These are phyloP conservation scores for Pseudolycoriella hygida DNA, from an alignment of 2,888 invertebrate genomes.

Conservation along the genomic window DNA sequence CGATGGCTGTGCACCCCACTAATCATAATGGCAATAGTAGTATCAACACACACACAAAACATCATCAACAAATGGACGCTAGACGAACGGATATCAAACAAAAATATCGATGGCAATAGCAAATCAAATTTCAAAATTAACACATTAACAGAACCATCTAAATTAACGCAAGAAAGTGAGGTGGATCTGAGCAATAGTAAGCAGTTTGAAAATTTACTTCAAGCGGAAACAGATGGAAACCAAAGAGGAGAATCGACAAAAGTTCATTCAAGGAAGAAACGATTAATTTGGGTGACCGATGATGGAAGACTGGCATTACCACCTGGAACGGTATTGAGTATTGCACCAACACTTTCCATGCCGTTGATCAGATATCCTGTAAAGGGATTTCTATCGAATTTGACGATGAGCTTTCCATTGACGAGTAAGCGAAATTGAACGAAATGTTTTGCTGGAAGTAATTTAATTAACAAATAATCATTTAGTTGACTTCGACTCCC, in stretches of 20 bases:
- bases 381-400: constrained; percentile 67
- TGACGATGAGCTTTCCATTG: constrained; percentile 68
- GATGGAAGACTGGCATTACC: constrained; percentile 70
- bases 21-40: no score
- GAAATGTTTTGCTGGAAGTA: background rate
- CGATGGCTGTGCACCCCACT: no score
- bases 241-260: constrained; percentile 17
- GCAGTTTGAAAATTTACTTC: no score
- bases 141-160: no score
- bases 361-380: constrained; percentile 74
- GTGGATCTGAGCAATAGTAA: no score
- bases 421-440: constrained; percentile 45
- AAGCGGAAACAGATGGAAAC: no score
- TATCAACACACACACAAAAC: no score
- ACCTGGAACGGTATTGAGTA: constrained; percentile 62
- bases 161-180: no score
- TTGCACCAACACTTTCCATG: constrained; percentile 63
- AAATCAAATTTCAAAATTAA: no score
- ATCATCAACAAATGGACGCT: no score
- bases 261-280: constrained; percentile 59
- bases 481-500: constrained; percentile 67
- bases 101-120: no score
- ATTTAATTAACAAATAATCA: background rate
- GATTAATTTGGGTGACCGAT: constrained; percentile 70
- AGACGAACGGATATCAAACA: no score